Evolutionary conservation across 2,113 vertebrate genomes (phyloP).

Genomic region (Amia ocellicauda): DNA sequence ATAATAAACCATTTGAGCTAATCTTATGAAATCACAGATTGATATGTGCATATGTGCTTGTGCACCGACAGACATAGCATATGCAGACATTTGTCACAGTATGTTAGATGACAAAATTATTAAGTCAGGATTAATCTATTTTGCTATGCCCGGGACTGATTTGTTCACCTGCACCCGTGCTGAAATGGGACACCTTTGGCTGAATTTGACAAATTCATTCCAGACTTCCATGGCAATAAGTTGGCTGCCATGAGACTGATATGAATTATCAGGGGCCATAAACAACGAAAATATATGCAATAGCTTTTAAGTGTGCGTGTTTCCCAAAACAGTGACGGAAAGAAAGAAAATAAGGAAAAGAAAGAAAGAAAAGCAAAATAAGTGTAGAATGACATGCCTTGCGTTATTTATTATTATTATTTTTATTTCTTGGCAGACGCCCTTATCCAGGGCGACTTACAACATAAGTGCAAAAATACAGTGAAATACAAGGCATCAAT

Average conservation of each 20-base stretch:
- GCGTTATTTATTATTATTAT: no score
- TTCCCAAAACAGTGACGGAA: not conserved
- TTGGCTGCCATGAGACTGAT: slow-evolving; percentile 21
- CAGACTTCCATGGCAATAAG: slow-evolving; percentile 21
- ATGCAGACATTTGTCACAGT: slow-evolving; percentile 20
- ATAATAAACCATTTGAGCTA: not conserved
- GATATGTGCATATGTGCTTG: not conserved
- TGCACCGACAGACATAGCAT: not conserved
- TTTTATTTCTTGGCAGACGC: no score
- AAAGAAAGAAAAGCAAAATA: no score
- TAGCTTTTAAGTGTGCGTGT: not conserved
- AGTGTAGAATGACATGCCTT: no score
- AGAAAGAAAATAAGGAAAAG: no score
- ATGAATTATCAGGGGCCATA: slow-evolving; percentile 13
- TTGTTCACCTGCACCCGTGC: slow-evolving; percentile 17
- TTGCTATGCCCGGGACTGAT: slow-evolving; percentile 20
- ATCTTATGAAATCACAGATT: no score
- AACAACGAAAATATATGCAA: slow-evolving; percentile 19
- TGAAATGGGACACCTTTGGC: slow-evolving; percentile 10
- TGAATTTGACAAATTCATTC: slow-evolving; percentile 25
- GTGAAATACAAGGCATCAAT: no score
- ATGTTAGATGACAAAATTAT: slow-evolving; percentile 26
- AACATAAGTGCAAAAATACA: no score
- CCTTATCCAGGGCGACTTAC: no score
- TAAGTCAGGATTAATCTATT: slow-evolving; percentile 28